Conservation (phyloP, 2,113 vertebrate genomes). For the Gnathonemus echidnorhynchus region DNA sequence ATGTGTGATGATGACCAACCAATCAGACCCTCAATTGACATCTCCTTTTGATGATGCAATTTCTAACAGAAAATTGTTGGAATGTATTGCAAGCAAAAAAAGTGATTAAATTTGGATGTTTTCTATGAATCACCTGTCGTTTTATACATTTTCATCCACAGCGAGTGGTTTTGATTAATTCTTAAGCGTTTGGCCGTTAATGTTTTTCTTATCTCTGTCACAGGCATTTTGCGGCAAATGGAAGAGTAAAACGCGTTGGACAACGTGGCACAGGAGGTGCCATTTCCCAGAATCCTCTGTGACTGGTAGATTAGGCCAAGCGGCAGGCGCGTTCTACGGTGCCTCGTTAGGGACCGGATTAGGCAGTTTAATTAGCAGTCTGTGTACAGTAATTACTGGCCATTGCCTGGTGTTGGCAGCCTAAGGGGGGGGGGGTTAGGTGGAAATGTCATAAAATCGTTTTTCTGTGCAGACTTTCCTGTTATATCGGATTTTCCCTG, state of each 20-base stretch:
- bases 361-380: conserved; percentile 15
- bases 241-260: not conserved
- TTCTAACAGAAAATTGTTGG: not conserved
- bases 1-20: not conserved
- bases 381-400: conserved; percentile 12
- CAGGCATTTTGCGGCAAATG: not conserved
- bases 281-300: not conserved
- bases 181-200: not conserved
- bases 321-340: not conserved
- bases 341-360: not conserved
- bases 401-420: not conserved
- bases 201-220: not conserved
- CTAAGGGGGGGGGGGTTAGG: not conserved
- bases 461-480: not conserved
- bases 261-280: not conserved
- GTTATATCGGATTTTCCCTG: not conserved
- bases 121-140: not conserved
- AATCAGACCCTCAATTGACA: not conserved
- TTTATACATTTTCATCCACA: not conserved
- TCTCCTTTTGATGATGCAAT: not conserved
- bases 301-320: not conserved
- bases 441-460: not conserved
- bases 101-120: not conserved
- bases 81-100: not conserved
- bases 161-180: not conserved